Conservation (phyloP, 2,113 vertebrate genomes). For the Noturus placidus region DNA sequence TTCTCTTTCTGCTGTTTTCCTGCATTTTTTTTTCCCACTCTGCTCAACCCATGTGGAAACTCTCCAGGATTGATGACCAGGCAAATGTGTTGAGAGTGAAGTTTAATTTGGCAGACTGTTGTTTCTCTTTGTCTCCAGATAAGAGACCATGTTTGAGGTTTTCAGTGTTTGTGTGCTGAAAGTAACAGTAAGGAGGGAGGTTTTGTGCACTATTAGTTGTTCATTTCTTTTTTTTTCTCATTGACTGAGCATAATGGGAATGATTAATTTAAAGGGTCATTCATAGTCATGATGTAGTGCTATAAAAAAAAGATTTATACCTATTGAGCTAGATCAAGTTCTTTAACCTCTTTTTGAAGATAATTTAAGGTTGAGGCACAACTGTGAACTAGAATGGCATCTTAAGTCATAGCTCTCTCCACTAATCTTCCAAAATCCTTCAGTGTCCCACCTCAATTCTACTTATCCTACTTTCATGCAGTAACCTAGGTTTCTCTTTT, state of each 20-base stretch:
- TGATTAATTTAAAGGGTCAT: constrained; percentile 27
- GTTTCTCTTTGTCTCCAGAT: constrained; percentile 45
- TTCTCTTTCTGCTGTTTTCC: neutral
- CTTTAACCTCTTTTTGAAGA: neutral
- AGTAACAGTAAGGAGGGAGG: neutral
- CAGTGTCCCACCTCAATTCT: neutral
- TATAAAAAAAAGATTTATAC: constrained; percentile 42
- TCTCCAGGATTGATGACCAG: constrained; percentile 18
- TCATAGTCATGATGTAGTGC: constrained; percentile 37
- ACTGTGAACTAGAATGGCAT: constrained; percentile 27
- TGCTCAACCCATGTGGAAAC: constrained; percentile 14
- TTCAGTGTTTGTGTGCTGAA: constrained; percentile 7
- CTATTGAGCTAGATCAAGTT: constrained; percentile 24
- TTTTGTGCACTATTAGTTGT: constrained; percentile 13
- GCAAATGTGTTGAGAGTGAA: constrained; percentile 37
- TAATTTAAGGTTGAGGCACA: constrained; percentile 9
- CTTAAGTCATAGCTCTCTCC: neutral
- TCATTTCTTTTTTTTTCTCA: constrained; percentile 38
- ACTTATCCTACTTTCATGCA: neutral
- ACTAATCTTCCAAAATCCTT: neutral
- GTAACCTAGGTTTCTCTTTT: neutral
- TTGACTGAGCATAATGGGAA: neutral
- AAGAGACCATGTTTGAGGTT: constrained; percentile 25
- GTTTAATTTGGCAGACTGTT: constrained; percentile 46
- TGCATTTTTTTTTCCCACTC: neutral